Evolutionary conservation across 2,797 vertebrate genomes (phyloP).

Genomic region (Rhadinocentrus ornatus): DNA sequence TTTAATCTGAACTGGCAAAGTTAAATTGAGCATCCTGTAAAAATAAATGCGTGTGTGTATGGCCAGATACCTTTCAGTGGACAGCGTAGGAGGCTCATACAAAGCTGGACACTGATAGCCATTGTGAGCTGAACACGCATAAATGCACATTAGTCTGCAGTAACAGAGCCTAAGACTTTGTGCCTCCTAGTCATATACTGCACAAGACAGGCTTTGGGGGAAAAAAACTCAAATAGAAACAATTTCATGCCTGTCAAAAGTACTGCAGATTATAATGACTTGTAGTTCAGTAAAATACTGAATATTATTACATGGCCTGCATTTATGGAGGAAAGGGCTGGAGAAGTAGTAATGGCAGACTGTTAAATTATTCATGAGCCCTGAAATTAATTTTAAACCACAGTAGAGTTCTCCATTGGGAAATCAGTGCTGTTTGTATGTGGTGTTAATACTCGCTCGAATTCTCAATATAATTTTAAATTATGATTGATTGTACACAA

Average conservation of each 20-base stretch:
- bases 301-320: slow-evolving; percentile 62
- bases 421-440: slow-evolving; percentile 78
- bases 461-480: slow-evolving; percentile 61
- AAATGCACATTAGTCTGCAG: slow-evolving; percentile 76
- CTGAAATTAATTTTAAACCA: slow-evolving; percentile 78
- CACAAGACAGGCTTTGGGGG: slow-evolving; percentile 56
- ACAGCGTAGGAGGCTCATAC: slow-evolving; percentile 59
- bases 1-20: slow-evolving; percentile 78
- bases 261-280: slow-evolving; percentile 68
- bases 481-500: slow-evolving; percentile 59
- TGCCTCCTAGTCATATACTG: slow-evolving; percentile 59
- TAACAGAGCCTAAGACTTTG: slow-evolving; percentile 62
- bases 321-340: slow-evolving; percentile 52
- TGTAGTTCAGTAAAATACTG: slow-evolving; percentile 62
- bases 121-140: slow-evolving; percentile 70
- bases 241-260: slow-evolving; percentile 76
- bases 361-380: slow-evolving; percentile 79
- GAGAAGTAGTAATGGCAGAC: slow-evolving; percentile 69
- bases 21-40: slow-evolving; percentile 81
- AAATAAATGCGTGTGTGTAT: slow-evolving; percentile 57
- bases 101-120: slow-evolving; percentile 72
- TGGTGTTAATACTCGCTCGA: slow-evolving; percentile 70
- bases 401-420: slow-evolving; percentile 71
- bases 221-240: slow-evolving; percentile 60
- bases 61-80: slow-evolving; percentile 72